phyloP scores from a whole-genome alignment of 2,888 invertebrate species.

The Oxycera nigricornis region DNA sequence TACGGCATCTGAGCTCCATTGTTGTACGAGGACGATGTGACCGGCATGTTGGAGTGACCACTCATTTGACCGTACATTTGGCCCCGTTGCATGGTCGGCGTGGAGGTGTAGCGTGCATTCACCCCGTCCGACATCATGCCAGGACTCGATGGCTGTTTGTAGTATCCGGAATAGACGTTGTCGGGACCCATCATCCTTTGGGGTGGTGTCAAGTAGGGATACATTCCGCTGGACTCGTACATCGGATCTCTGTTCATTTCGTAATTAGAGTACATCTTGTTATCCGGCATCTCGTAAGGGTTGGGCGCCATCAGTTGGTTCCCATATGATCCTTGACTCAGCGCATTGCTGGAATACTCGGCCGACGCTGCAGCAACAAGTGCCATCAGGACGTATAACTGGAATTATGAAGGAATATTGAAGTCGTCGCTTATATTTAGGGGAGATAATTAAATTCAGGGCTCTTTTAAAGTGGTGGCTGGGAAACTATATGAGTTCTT shows the following conservation, averaged over 20 bases:
- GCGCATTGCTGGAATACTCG: neutral
- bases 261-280: conserved; percentile 1
- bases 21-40: neutral
- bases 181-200: neutral
- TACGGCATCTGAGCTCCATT: conserved; percentile 20
- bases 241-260: neutral
- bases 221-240: neutral
- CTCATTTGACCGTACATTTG: conserved; percentile 12
- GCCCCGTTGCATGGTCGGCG: neutral
- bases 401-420: no score
- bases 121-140: neutral
- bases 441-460: no score
- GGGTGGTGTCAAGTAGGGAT: conserved; percentile 8
- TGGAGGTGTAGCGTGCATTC: conserved; percentile 23
- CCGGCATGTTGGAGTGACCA: neutral
- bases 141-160: neutral
- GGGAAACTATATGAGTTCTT: no score
- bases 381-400: neutral
- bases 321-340: neutral
- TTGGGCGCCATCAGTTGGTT: neutral
- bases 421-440: no score
- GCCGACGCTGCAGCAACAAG: conserved; percentile 13
- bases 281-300: neutral
- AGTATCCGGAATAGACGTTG: neutral
- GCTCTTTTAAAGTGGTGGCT: no score